Evolutionary conservation across 2,113 vertebrate genomes (phyloP), one percentile per base, ranked within the genome.

Genomic region (Menura novaehollandiae): DNA sequence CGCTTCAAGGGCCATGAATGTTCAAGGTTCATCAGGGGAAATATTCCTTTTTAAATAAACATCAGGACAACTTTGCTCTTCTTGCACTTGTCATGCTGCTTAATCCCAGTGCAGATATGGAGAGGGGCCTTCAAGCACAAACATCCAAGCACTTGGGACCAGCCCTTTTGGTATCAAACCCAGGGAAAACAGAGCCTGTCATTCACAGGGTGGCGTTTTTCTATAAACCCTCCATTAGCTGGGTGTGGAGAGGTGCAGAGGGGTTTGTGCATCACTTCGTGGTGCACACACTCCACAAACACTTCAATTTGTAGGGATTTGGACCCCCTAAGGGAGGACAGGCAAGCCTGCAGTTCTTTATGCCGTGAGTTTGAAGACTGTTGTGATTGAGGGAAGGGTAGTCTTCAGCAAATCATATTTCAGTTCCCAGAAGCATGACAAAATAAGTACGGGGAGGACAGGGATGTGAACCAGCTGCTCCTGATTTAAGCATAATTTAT

Each of bases 401-500:
- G 44, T 5, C 1, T 68, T 3, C 3, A 64, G 46, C 43, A 93
- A 91, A 89, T 87, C 47, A 8, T 71, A 71, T 85, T 93, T 93
- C 64, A n/a, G 35, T 83, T 93, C 82, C 85, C 85, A 91, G 86
- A 91, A 95, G 72, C 95, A 73, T 92, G 82, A 90, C 58, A 88
- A 88, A 83, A 79, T 78, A 85, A 66, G 46, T 64, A 52, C 0
- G 3, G 60, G 72, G 72, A 88, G 51, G 74, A 73, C 41, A n/a
- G 51, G 63, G 83, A 88, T 62, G 75, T 53, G 67, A 85, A 88
- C 46, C 91, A 30, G 59, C 88, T 93, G 91, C 88, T 93, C 82
- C 88, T 74, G 79, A 53, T 94, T 92, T 73, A 86, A 83, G 55
- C 41, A 43, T 88, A 86, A 96, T 95, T 91, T 93, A 92, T 83